Evolutionary conservation across 2,888 invertebrate genomes (phyloP), one percentile per base, ranked within the genome.

Genomic region (Tachina lurida): DNA sequence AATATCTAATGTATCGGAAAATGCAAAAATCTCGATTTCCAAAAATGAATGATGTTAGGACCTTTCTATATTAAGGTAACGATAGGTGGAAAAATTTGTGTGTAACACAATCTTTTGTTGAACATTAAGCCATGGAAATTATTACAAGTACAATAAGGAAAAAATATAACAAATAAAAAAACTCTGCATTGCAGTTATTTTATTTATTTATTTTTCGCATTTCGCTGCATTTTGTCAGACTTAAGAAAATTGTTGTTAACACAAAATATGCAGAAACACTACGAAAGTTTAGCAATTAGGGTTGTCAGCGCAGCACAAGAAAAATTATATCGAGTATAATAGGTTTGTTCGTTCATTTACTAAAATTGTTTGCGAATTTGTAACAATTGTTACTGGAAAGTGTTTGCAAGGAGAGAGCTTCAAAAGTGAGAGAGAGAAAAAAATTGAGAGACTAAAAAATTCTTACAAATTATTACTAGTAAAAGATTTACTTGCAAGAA

Each of bases 121-220:
- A 45, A 54, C 45, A 63, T 75, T 54, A 68, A 77, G 60, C 68
- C 43, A n/a, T 70, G 60, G 60, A 78, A 78, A 62, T 49, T 52
- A 78, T 70, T 68, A 68, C 68, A 77, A 77, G 60, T 49, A 62
- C 70, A 77, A 52, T 56, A 67, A 56, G 15, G 60, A 31, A 52
- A 41, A 43, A 39, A 31, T 31, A 60, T 10, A 19, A 19, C 12
- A 45, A 39, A 74, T 45, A 12, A 75, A 0, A 63, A 47, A n/a
- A 43, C 9, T 45, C 80, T 81, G 80, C 80, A 81, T 60, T 74
- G 80, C 80, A 81, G 80, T 81, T 81, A 58, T 60, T 74, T 74
- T 80, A 63, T 73, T 56, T 60, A 19, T 43, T 60, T 68, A 56
- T 54, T 76, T 56, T 22, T 39, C 47, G n/a, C 13, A 1, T 56